A percentile compares a stretch with the other conserved stretches of the same genome.
Evolutionary conservation across 2,888 invertebrate species (phyloP).

Genomic region (Sarcophaga variegata): DNA sequence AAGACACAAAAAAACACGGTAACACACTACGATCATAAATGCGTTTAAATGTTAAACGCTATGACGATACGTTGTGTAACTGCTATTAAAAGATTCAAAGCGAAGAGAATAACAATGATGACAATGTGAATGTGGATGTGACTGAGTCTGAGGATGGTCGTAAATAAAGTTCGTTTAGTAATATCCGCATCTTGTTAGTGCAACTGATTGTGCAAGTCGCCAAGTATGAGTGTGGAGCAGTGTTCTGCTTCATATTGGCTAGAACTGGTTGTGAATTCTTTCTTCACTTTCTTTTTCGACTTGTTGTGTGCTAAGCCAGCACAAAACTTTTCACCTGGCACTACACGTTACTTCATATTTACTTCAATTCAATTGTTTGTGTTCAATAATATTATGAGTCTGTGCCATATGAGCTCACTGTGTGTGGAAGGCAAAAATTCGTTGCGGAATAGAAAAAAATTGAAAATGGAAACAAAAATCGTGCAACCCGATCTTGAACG

Average conservation of each 20-base stretch:
- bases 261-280: not conserved
- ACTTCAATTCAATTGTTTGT: not conserved
- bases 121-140: not conserved
- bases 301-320: slow-evolving; percentile 13
- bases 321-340: slow-evolving; percentile 32
- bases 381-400: too few species aligned
- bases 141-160: not conserved
- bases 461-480: too few species aligned
- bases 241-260: not conserved
- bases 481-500: too few species aligned
- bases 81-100: not conserved
- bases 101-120: too few species aligned
- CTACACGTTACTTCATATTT: not conserved
- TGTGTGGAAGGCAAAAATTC: too few species aligned
- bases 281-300: not conserved
- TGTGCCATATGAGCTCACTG: not conserved
- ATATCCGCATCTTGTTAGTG: slow-evolving; percentile 65
- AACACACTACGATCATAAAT: slow-evolving; percentile 29
- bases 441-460: too few species aligned
- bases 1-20: too few species aligned
- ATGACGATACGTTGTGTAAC: not conserved
- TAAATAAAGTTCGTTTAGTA: slow-evolving; percentile 47
- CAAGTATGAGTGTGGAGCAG: too few species aligned
- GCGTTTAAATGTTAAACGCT: slow-evolving; percentile 13
- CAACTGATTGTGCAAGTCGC: slow-evolving; percentile 51